Evolutionary conservation across 2,888 invertebrate genomes (phyloP).

Genomic region (Netelia melanura): DNA sequence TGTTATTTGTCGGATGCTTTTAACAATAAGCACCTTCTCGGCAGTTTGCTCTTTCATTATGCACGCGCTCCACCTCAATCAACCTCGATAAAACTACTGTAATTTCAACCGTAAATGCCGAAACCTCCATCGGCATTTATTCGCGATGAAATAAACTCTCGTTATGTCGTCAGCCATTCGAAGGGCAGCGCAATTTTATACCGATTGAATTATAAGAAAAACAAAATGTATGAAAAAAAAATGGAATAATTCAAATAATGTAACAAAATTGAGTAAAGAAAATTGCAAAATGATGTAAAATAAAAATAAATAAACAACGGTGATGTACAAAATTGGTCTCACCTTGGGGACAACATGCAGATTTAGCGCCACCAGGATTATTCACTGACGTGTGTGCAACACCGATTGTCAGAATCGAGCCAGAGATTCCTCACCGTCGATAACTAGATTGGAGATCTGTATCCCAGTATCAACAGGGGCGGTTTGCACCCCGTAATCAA

Average conservation of each 20-base stretch:
- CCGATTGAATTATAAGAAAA: constrained; percentile 32
- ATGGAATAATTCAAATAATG: constrained; percentile 47
- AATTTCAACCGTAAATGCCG: constrained; percentile 10
- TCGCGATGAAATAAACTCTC: neutral
- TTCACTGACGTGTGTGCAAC: too few relatives aligned
- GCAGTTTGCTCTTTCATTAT: constrained; percentile 48
- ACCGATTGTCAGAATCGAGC: too few relatives aligned
- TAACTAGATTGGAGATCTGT: too few relatives aligned
- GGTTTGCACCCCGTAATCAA: too few relatives aligned
- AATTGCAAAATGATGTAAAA: too few relatives aligned
- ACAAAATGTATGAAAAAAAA: constrained; percentile 13
- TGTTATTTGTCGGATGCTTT: constrained; percentile 46
- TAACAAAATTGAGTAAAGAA: too few relatives aligned
- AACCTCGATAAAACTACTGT: constrained; percentile 47
- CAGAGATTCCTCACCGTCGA: too few relatives aligned
- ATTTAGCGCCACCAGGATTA: too few relatives aligned
- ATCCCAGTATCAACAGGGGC: too few relatives aligned
- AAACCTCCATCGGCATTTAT: constrained; percentile 1
- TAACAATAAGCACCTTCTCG: constrained; percentile 17
- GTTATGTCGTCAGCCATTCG: constrained; percentile 3
- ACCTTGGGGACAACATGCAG: too few relatives aligned
- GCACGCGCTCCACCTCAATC: constrained; percentile 39
- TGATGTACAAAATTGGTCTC: too few relatives aligned
- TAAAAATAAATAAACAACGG: too few relatives aligned
- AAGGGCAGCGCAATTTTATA: constrained; percentile 19